Evolutionary conservation across 1,140 invertebrate genomes (phyloP).

Genomic region (Trichoplusia ni): DNA sequence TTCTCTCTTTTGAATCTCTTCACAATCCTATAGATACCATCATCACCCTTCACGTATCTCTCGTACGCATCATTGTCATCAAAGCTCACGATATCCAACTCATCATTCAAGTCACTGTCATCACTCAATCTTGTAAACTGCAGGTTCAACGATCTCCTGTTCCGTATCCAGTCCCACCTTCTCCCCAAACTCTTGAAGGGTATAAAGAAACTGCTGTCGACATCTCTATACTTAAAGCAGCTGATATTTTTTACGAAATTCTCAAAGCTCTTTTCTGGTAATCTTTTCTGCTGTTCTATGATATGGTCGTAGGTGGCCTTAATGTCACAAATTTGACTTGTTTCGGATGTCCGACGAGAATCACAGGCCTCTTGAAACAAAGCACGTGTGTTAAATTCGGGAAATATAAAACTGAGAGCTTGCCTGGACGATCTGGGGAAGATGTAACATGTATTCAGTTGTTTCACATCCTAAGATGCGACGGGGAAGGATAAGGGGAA

Average conservation of each 20-base stretch:
- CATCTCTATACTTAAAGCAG: slow-evolving; percentile 44
- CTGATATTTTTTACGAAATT: slow-evolving; percentile 42
- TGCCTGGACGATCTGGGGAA: background rate
- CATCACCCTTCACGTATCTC: slow-evolving; percentile 37
- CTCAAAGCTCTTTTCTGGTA: slow-evolving; percentile 41
- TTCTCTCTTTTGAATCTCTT: slow-evolving; percentile 41
- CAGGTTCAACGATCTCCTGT: slow-evolving; percentile 39
- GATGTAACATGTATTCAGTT: slow-evolving; percentile 3
- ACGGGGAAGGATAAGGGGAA: background rate
- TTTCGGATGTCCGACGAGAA: slow-evolving; percentile 5
- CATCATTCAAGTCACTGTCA: background rate
- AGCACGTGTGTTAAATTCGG: slow-evolving; percentile 42
- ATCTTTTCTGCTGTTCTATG: slow-evolving; percentile 16
- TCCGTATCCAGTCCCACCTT: slow-evolving; percentile 49
- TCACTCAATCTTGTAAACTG: background rate
- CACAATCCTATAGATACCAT: slow-evolving; percentile 46
- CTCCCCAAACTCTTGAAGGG: slow-evolving; percentile 20
- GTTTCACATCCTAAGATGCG: slow-evolving; percentile 9
- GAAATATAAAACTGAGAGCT: slow-evolving; percentile 3
- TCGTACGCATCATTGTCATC: slow-evolving; percentile 43
- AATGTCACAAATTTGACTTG: slow-evolving; percentile 47
- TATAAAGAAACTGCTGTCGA: slow-evolving; percentile 30
- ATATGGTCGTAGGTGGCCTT: slow-evolving; percentile 45
- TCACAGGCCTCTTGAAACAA: slow-evolving; percentile 62
- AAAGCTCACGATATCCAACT: background rate